These are phyloP conservation scores for Microplitis demolitor DNA, from an alignment of 1,140 invertebrate genomes.

Conservation along the genomic window DNA sequence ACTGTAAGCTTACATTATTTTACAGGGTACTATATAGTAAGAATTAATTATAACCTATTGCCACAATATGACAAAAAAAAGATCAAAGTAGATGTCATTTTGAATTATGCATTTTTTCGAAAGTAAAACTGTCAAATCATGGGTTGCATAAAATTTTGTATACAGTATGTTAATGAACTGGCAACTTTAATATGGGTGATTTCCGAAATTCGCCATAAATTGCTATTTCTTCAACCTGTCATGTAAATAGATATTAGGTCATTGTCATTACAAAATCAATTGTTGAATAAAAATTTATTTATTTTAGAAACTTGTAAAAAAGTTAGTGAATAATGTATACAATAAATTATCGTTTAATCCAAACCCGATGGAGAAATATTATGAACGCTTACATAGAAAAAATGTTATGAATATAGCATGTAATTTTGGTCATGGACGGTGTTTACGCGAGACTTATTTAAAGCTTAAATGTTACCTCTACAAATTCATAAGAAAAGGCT, in stretches of 20 bases:
- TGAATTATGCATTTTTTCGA: too few species aligned
- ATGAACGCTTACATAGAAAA: constrained; percentile 6
- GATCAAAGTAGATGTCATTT: too few species aligned
- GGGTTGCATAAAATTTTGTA: too few species aligned
- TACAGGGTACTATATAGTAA: too few species aligned
- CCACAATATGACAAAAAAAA: too few species aligned
- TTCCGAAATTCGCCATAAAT: too few species aligned
- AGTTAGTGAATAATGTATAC: constrained; percentile 1
- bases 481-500: background rate
- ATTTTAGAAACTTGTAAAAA: background rate
- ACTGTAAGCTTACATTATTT: too few species aligned
- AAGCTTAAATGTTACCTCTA: constrained; percentile 4
- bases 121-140: too few species aligned
- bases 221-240: too few species aligned
- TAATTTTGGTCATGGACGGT: background rate
- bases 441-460: background rate
- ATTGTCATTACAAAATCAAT: background rate
- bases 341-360: background rate
- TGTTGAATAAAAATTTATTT: background rate
- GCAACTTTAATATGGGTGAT: too few species aligned
- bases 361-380: background rate
- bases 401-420: constrained; percentile 19
- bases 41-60: too few species aligned
- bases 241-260: background rate
- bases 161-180: too few species aligned